Evolutionary conservation across 2,113 vertebrate genomes (phyloP), one percentile per base, ranked within the genome.

Genomic region (Manacus vitellinus): DNA sequence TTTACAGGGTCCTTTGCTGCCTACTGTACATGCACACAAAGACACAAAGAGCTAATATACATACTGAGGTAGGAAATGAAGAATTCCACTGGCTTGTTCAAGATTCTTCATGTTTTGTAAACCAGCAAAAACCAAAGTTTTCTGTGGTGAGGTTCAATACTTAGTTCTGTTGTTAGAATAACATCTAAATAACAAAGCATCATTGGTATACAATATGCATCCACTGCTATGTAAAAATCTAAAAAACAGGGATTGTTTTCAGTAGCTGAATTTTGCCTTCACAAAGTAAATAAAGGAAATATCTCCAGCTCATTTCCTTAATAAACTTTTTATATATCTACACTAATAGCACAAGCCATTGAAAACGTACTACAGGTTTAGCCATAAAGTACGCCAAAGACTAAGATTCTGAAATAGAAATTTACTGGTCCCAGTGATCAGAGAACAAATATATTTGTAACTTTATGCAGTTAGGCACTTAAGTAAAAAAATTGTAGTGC

Each of bases 41-140:
- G 94, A 89, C 86, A 95, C 73, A 93, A 95, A 96, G 93, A 96
- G 89, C 25, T 89, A 96, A 97, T 96, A 86, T 94, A 97, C 87
- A 93, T 76, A 94, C 88, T 98, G 98, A 98, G 98, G 98, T 98
- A 98, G 98, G 97, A 97, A 97, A 97, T 94, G 93, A 97, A 98
- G 97, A 97, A 97, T 97, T 98, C 97, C 95, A 96, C 95, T 97
- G 97, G 97, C 97, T 97, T 98, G 80, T 86, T 66, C 66, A 95
- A 97, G 96, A 97, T 94, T 97, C 97, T 97, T 97, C 97, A 94
- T 96, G 89, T 94, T 96, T 85, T 95, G 96, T 97, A 98, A 98
- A 98, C 98, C 95, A 97, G 95, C 72, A 96, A 96, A 86, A 86
- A 35, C 27, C 75, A 88, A 94, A 92, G 89, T 94, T 91, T 91